Percentiles rank a stretch among this genome's conserved stretches.
These are phyloP conservation scores for Aeoliscus strigatus DNA, from an alignment of 2,797 vertebrate species.

Conservation along the genomic window DNA sequence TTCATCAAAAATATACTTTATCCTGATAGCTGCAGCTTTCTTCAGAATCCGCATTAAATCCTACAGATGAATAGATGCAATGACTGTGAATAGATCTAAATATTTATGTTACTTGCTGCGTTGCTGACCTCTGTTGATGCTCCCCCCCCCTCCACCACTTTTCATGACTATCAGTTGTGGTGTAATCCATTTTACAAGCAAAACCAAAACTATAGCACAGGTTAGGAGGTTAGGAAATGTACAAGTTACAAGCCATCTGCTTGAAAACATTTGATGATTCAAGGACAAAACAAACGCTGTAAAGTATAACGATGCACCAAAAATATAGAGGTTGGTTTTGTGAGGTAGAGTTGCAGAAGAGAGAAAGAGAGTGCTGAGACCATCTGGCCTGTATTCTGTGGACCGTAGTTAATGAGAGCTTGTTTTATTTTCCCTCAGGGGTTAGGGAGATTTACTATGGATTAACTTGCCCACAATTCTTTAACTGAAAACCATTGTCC, in stretches of 20 bases:
- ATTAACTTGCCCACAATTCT: constrained; percentile 70
- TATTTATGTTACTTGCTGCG: no score
- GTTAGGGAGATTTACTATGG: constrained; percentile 76
- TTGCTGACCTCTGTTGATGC: no score
- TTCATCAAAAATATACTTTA: no score
- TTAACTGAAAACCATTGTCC: constrained; percentile 59
- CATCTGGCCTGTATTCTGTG: constrained; percentile 70
- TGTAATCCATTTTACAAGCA: no score
- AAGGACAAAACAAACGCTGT: not conserved
- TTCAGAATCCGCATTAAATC: no score
- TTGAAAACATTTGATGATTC: constrained; percentile 10
- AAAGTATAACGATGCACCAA: constrained; percentile 7
- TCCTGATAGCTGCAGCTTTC: no score
- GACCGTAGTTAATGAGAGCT: constrained; percentile 70
- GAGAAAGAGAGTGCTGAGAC: constrained; percentile 47
- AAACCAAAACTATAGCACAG: no score
- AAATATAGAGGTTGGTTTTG: constrained; percentile 12
- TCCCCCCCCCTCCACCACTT: no score
- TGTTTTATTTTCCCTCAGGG: constrained; percentile 72
- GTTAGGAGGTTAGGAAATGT: not conserved
- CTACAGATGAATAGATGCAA: no score
- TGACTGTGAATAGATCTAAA: no score
- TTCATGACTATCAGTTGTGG: no score
- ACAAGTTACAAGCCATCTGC: not conserved
- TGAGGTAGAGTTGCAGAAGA: constrained; percentile 29